Base-by-base conservation (phyloP, 2,797 vertebrate genomes). In the Lithobates sylvaticus region DNA sequence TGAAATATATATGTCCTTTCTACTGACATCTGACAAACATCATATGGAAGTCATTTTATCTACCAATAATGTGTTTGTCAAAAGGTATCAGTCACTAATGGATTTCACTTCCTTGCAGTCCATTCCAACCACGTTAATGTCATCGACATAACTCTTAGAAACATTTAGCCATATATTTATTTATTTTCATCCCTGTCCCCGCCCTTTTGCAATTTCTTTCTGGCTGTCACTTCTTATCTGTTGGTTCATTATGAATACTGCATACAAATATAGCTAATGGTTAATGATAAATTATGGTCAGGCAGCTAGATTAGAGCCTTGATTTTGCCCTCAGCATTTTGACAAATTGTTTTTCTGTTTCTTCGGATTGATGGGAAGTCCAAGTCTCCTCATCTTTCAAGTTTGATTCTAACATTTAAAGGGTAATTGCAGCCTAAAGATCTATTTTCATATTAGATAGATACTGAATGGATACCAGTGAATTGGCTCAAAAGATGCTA, bases 21-120 rank as follows among this genome's bases (percentile, higher is more conserved):
- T 90, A 85, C 93, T 96, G 96, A 95, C 94, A 96, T 95, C 96
- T 96, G 95, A 96, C 95, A 97, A 96, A 96, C 95, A 96, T 89
- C 95, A 95, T 96, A 93, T 96, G 94, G 92, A 95, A 94, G 95
- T 94, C 90, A 91, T 95, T 97, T 96, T 95, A 96, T 97, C 96
- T 95, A 91, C 94, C 93, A 94, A 91, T 95, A 94, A 96, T 95
- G 92, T 95, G 93, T 95, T 96, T 96, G 95, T 96, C 95, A 96
- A 93, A 95, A 94, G 93, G 91, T 92, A 91, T 93, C 93, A 90
- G 89, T 86, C 92, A 82, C 94, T 96, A 95, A 96, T 97, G 95
- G 94, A 92, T 92, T 94, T 9, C 88, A 84, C 94, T 93, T 91
- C 90, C 89, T 88, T 88, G 80, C 88, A 26, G 86, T 90, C 93